Base-by-base conservation (phyloP, 2,113 vertebrate species). In the Neolamprologus devosi region DNA sequence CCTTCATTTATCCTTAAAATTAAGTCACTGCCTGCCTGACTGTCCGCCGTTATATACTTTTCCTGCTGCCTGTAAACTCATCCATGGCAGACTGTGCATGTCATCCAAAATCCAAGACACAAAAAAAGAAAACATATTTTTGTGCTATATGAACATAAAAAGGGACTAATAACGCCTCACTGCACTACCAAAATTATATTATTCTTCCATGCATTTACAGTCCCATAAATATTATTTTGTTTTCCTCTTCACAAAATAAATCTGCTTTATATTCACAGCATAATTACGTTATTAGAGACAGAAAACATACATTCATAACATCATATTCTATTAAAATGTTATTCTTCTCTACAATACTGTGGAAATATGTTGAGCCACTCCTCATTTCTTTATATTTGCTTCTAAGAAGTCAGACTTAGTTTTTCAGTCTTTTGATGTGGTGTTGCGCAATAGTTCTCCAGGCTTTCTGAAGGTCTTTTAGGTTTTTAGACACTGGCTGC, bases 341-440 rank as follows among this genome's bases (percentile, higher is more conserved):
- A 40, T 14, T 68, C 63, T 68, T 68, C 35, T 68, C 63, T 68
- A 40, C 35, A 68, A 40, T 68, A 68, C 33, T 13, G 63, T 40
- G 19, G 33, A 68, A 12, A 40, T 14, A 9, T 51, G 11, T 65
- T 37, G 60, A 37, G 60, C 60, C 19, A 65, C 60, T 65, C 10
- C 17, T 65, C 33, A n/a, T 37, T 37, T 37, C 60, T 37, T 37
- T 65, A 65, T 65, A 37, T 65, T 26, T 35, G 3, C 49, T 80
- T 51, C 8, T 4, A 21, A 35, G 7, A 40, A 0, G 5, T 2
- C 35, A 23, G n/a, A 23, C 3, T 23, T 70, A 0, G 12, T 23
- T 21, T 68, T 68, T 68, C 2, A 21, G 12, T 65, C 10, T 37
- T 65, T 65, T 37, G 30, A 65, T n/a, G 60, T 65, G 30, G 17